Conservation (phyloP, 2,113 vertebrate genomes). For the Macquaria ambigua region DNA sequence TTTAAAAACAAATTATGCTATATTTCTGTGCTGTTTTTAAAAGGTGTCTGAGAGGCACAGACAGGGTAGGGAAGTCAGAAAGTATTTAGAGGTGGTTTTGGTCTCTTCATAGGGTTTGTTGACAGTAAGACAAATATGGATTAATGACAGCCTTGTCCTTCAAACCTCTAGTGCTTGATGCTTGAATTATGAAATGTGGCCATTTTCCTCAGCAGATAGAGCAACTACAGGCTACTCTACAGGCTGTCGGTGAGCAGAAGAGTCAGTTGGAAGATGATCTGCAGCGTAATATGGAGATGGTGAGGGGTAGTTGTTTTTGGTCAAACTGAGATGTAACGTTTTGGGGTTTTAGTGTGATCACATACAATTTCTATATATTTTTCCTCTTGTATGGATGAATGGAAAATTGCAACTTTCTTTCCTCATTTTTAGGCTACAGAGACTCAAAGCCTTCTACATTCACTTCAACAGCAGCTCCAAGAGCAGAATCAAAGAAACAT, state of each 20-base stretch:
- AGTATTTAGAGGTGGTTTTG: too few species aligned
- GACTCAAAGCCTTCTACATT: conserved; percentile 10
- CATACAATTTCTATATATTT: too few species aligned
- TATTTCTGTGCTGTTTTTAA: too few species aligned
- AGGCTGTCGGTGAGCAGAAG: conserved; percentile 37
- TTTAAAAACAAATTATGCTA: too few species aligned
- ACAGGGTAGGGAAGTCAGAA: too few species aligned
- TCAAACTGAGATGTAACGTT: background rate
- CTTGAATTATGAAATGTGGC: background rate
- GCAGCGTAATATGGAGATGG: conserved; percentile 18
- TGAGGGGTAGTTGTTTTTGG: background rate
- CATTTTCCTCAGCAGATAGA: background rate
- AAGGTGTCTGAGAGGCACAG: too few species aligned
- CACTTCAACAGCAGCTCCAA: conserved; percentile 42
- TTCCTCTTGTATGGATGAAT: background rate
- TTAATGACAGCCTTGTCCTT: background rate
- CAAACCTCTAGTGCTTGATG: background rate
- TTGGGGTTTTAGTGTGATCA: background rate
- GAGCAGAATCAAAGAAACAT: conserved; percentile 14
- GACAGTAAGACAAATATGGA: too few species aligned
- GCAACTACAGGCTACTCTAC: conserved; percentile 19
- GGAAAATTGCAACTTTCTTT: background rate
- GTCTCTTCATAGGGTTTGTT: too few species aligned
- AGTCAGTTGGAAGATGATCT: conserved; percentile 47
- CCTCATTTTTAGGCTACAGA: conserved; percentile 9